Evolutionary conservation across 2,888 invertebrate genomes (phyloP), one percentile per base, ranked within the genome.

Genomic region (Clitarchus hookeri): DNA sequence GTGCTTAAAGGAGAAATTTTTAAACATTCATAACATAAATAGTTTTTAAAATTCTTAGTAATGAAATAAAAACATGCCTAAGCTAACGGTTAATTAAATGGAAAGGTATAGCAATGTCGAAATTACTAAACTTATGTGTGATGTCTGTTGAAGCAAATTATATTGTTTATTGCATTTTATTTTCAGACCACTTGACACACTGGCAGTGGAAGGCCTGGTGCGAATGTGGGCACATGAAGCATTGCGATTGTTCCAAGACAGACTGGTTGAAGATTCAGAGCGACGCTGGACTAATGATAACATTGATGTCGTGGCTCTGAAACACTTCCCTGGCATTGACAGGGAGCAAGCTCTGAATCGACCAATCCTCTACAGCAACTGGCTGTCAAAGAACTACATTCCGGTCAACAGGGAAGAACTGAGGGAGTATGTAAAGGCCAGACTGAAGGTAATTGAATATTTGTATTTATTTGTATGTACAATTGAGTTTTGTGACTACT

Each of bases 161-260:
- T 36, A 36, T 36, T 23, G 16, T 8, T 8, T n/a, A 65, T 9
- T 65, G 11, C 1, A 65, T 16, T 85, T 82, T 84, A 0, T 85
- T 86, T 80, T 82, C 89, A 95, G 98, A 88, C 99, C 99, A 0
- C 92, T 99, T 84, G 99, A 99, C 91, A 96, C 95, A 88, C 92
- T 99, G 19, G 94, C 95, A 0, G 97, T 98, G 0, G 99, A 99
- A 92, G 99, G 98, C 11, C 93, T 99, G 86, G 98, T 99, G 1
- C 94, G 99, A n/a, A 93, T 99, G 36, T 99, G 99, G 99, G 99
- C 99, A 0, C 99, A 99, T 91, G 99, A 99, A 93, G 99, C 98
- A 0, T 94, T 99, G 9, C 95, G 99, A 83, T 94, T 99, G 48
- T 99, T 99, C 96, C 99, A 99, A 90, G 97, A 97, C 91, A 94